Evolutionary conservation across 2,888 invertebrate species (phyloP), one percentile per base, ranked within the genome.

Genomic region (Flabesymbios commensalis): DNA sequence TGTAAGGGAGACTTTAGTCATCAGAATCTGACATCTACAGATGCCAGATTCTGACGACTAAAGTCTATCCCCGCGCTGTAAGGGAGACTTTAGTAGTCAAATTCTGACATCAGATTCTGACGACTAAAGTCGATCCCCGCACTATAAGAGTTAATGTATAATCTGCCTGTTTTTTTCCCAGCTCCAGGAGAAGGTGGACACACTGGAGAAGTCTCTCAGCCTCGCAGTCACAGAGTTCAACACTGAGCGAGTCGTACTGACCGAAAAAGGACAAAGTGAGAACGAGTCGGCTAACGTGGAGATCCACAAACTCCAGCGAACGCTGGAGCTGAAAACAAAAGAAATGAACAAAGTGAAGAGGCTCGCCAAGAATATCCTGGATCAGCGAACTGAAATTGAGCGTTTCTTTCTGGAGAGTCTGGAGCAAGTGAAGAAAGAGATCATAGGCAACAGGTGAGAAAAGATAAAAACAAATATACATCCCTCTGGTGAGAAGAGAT

Each of bases 301-400:
- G 67, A 70, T 81, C n/a, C 72, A 71, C 43, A 79, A 78, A 61
- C 67, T 82, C 26, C 78, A 81, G 61, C 64, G 80, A 57, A 73
- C 78, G 5, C 74, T 81, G 31, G 81, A 80, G 59, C 68, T 81
- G 33, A 82, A 81, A 70, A 76, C 76, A 2, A 76, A 76, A 55
- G 82, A 83, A 64, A 79, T 80, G 79, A 76, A 74, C 64, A 78
- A 78, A 70, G 77, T 82, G 39, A 80, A 80, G 66, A 73, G 73
- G 65, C 69, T 83, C 53, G 81, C 82, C 10, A 80, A 76, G 64
- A 79, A 76, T 61, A 81, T 83, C 43, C 69, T 83, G n/a, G 78
- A 80, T 59, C 79, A 83, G 63, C 67, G 82, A 31, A 79, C 79
- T 51, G 81, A 83, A 49, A 71, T 83, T 52, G 83, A 83, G 59